Base-by-base conservation (phyloP, 2,113 vertebrate genomes). In the Anoplopoma fimbria region DNA sequence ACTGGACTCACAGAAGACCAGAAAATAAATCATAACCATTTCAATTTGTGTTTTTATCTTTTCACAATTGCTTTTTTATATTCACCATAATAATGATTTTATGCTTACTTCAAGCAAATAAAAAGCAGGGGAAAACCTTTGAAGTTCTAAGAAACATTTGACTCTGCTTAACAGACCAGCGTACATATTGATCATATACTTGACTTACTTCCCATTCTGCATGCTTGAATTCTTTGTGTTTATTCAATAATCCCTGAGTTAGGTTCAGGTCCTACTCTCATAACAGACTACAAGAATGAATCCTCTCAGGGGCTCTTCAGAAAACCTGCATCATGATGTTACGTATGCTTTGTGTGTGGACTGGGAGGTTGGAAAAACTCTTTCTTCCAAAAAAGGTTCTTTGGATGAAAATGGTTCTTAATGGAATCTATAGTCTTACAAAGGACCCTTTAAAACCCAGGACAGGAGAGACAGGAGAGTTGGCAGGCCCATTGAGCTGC, bases 201-300 rank as follows among this genome's bases (percentile, higher is more conserved):
- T 84, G 61, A 88, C 71, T 78, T 82, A 61, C 29, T 80, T 64
- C 53, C 61, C 63, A 49, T 81, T 88, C 67, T 78, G 80, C 80
- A 36, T 79, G 75, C 72, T 72, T 90, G 51, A 75, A 71, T 58
- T 8, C 25, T 69, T 19, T 2, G 29, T 70, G 69, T 73, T 74
- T 51, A 81, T 81, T 42, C 55, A 76, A 38, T 68, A 78, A 75
- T 79, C 63, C 45, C 13, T 7, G 10, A 55, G 29, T 69, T 68
- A 47, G 53, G 25, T 17, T 70, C n/a, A 64, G 21, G 15, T 55
- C 15, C 42, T 14, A 15, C 75, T 62, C 62, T 67, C 68, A 40
- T 42, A 47, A 71, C 31, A 38, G 45, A 19, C 34, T 4, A 45
- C 38, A 71, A 4, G 61, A 33, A 84, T 73, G 73, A 65, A 78